Percentiles rank a stretch among this genome's conserved stretches.
These are phyloP conservation scores for Automeris io DNA, from an alignment of 2,888 invertebrate species.

Conservation along the genomic window DNA sequence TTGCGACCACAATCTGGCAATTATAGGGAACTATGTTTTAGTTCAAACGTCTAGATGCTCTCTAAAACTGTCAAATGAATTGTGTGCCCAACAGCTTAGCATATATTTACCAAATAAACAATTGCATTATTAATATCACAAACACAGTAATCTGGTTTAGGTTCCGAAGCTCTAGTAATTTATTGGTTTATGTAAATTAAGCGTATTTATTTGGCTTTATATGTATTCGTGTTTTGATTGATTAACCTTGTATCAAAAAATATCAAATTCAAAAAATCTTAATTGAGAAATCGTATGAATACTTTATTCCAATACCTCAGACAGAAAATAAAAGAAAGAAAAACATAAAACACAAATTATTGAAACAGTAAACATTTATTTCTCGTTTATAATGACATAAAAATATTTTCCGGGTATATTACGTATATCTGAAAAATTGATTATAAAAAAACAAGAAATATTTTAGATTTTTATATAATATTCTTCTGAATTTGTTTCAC, in stretches of 20 bases:
- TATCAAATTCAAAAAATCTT: no score
- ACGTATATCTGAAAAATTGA: no score
- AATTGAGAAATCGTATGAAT: no score
- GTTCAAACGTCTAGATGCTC: constrained; percentile 12
- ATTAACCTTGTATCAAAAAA: constrained; percentile 1
- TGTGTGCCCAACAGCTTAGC: constrained; percentile 29
- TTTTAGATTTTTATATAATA: no score
- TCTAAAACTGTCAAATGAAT: constrained; percentile 24
- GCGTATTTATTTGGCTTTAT: constrained; percentile 15
- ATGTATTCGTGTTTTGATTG: constrained; percentile 7
- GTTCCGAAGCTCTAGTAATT: constrained; percentile 25
- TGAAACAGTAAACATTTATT: no score
- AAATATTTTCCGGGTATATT: no score
- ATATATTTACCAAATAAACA: constrained; percentile 36
- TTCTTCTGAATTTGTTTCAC: no score
- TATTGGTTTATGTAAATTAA: constrained; percentile 23
- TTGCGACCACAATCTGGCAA: constrained; percentile 9
- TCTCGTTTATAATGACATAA: no score
- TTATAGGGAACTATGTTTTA: constrained; percentile 15
- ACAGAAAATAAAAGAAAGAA: no score
- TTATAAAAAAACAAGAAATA: no score
- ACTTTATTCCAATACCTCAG: no score
- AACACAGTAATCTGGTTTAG: constrained; percentile 45
- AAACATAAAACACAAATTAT: no score
- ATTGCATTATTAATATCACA: constrained; percentile 48